Conservation (phyloP, 2,797 vertebrate genomes). For the Fistularia commersonii region DNA sequence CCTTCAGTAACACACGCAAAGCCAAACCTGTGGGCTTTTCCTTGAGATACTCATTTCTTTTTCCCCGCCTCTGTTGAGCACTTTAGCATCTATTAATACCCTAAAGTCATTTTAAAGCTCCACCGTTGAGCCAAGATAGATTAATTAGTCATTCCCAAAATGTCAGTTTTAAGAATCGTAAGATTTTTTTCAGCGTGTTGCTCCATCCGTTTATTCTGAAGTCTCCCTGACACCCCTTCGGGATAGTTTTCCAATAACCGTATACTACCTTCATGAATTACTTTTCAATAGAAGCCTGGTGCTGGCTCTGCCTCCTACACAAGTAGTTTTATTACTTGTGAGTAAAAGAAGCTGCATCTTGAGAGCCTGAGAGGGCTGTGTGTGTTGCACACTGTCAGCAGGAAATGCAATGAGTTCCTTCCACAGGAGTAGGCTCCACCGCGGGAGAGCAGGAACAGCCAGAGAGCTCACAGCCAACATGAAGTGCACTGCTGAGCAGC, state of each 20-base stretch:
- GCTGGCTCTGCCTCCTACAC: conserved; percentile 6
- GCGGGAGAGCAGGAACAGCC: conserved; percentile 48
- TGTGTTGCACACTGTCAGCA: conserved; percentile 43
- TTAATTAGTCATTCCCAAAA: conserved; percentile 3
- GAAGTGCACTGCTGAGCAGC: conserved; percentile 63
- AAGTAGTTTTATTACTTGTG: conserved; percentile 5
- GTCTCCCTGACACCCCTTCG: neutral
- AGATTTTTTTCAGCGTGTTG: neutral
- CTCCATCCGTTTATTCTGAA: neutral
- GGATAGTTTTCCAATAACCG: neutral
- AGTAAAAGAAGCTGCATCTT: conserved; percentile 30
- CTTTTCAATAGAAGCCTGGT: conserved; percentile 7
- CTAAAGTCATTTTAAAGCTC: neutral
- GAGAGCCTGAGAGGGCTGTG: conserved; percentile 23
- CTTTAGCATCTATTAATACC: too few relatives aligned
- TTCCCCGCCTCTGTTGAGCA: too few relatives aligned
- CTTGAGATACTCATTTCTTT: too few relatives aligned
- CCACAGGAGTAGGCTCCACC: conserved; percentile 51
- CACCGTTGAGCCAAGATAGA: conserved; percentile 1
- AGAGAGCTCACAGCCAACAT: conserved; percentile 49
- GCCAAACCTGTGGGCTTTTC: neutral
- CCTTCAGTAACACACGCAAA: conserved; percentile 11
- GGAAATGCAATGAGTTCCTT: conserved; percentile 43
- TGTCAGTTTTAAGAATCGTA: conserved; percentile 2
- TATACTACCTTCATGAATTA: neutral